A percentile compares a stretch with the other conserved stretches of the same genome.
Conservation (phyloP, 2,113 vertebrate species). For the Castor canadensis region DNA sequence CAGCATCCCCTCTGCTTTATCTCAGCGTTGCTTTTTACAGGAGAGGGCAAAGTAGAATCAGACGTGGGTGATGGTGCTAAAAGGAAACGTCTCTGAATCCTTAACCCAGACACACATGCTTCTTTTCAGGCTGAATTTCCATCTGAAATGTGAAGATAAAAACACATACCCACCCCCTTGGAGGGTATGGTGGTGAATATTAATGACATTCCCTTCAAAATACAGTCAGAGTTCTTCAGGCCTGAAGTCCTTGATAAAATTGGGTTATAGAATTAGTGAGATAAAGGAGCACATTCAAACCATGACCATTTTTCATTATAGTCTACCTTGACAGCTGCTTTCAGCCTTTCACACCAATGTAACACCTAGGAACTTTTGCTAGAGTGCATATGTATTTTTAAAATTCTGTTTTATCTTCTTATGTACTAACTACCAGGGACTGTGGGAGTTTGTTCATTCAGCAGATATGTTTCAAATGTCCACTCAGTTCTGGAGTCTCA, state of each 20-base stretch:
- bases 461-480: background rate
- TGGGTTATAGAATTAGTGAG: slow-evolving; percentile 60
- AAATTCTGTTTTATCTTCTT: slow-evolving; percentile 52
- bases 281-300: slow-evolving; percentile 53
- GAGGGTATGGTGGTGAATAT: slow-evolving; percentile 32
- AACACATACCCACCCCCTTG: background rate
- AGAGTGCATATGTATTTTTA: slow-evolving; percentile 13
- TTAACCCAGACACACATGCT: background rate
- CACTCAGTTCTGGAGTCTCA: background rate
- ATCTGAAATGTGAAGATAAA: slow-evolving; percentile 35
- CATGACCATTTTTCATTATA: slow-evolving; percentile 57
- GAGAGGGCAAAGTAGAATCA: background rate
- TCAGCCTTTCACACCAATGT: slow-evolving; percentile 2
- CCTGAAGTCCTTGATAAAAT: slow-evolving; percentile 45
- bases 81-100: background rate
- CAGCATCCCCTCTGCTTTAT: slow-evolving; percentile 26
- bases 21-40: slow-evolving; percentile 1
- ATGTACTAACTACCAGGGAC: background rate
- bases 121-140: background rate
- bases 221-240: slow-evolving; percentile 30
- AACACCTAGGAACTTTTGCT: slow-evolving; percentile 1
- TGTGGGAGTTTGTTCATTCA: background rate
- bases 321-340: slow-evolving; percentile 25
- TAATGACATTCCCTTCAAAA: slow-evolving; percentile 55
- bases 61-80: background rate